Conservation (phyloP, 2,888 invertebrate species). For the Leptinotarsa peninsularis region DNA sequence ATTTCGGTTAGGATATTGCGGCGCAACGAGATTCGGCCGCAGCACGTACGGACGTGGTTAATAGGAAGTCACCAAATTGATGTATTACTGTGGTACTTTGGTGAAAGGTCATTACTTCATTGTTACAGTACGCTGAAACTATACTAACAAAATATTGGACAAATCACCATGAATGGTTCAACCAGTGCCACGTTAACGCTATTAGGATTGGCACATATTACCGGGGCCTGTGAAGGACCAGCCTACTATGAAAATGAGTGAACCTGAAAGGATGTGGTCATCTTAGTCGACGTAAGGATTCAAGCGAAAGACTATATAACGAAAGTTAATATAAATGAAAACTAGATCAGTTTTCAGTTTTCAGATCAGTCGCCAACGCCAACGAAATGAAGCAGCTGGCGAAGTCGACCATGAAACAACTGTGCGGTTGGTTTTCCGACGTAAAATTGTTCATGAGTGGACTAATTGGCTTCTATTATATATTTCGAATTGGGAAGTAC, state of each 20-base stretch:
- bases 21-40: background rate
- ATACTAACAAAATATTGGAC: background rate
- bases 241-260: background rate
- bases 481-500: too few species aligned
- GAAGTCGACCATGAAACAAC: too few species aligned
- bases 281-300: background rate
- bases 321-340: background rate
- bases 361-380: too few species aligned
- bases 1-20: background rate
- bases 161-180: background rate
- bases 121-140: constrained; percentile 1
- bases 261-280: background rate
- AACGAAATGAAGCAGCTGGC: too few species aligned
- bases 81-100: background rate
- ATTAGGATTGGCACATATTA: too few species aligned
- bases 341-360: background rate
- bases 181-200: background rate
- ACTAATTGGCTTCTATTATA: too few species aligned
- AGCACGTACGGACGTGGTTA: background rate
- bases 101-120: background rate
- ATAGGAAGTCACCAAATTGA: background rate
- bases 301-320: background rate
- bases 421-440: too few species aligned
- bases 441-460: too few species aligned
- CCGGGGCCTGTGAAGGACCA: too few species aligned